phyloP scores from a whole-genome alignment of 2,888 invertebrate species.

The Chalcosyrphus nemorum region DNA sequence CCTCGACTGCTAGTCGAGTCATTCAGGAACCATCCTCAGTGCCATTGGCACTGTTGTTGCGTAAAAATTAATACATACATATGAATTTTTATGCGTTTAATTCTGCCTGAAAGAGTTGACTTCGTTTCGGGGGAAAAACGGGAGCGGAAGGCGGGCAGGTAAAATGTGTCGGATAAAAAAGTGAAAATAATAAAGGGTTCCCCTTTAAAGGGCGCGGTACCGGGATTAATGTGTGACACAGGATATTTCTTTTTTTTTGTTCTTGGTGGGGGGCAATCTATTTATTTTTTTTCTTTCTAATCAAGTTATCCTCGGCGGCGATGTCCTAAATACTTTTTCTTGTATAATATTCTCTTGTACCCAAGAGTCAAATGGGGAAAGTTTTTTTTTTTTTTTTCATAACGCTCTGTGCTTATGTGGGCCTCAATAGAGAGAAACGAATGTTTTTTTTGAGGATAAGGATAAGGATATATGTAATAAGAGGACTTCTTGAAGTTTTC shows the following conservation, averaged over 20 bases:
- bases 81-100: conserved; percentile 45
- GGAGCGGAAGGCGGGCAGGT: background rate
- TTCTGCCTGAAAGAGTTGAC: conserved; percentile 20
- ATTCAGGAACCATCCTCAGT: background rate
- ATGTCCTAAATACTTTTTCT: background rate
- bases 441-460: background rate
- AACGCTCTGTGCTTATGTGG: too few relatives aligned
- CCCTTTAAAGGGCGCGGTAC: background rate
- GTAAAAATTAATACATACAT: conserved; percentile 52
- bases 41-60: conserved; percentile 46
- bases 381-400: background rate
- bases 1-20: background rate
- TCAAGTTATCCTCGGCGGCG: conserved; percentile 11
- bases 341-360: background rate
- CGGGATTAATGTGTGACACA: conserved; percentile 23
- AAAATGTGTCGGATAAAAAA: background rate
- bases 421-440: too few relatives aligned
- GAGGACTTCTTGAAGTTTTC: background rate
- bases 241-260: conserved; percentile 1
- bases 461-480: too few relatives aligned
- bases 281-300: background rate
- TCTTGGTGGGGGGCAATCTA: too few relatives aligned
- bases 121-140: background rate
- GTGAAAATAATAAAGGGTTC: conserved; percentile 2
- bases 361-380: conserved; percentile 20